Evolutionary conservation across 1,140 invertebrate species (phyloP).

Genomic region (Magallana gigas): DNA sequence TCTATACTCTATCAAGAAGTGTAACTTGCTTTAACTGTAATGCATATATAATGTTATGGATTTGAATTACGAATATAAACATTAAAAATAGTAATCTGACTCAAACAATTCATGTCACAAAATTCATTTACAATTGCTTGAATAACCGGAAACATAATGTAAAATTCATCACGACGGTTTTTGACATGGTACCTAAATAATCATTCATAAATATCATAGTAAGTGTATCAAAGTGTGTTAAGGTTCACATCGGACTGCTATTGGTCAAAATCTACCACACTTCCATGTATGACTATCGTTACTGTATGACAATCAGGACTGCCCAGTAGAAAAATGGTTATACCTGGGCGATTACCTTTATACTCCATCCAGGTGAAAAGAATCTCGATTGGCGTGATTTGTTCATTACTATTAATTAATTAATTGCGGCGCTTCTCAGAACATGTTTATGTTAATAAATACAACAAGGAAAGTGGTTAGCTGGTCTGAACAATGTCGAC

Average conservation of each 20-base stretch:
- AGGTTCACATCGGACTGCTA: not conserved
- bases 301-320: not conserved
- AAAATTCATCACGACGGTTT: too few species aligned
- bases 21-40: too few species aligned
- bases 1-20: too few species aligned
- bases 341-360: not conserved
- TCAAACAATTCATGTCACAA: too few species aligned
- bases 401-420: slow-evolving; percentile 1
- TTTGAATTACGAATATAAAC: too few species aligned
- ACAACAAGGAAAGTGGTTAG: slow-evolving; percentile 19
- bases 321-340: not conserved
- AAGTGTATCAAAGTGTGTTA: too few species aligned
- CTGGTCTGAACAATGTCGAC: not conserved
- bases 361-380: not conserved
- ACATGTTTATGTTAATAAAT: slow-evolving; percentile 21
- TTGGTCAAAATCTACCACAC: not conserved
- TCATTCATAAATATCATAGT: too few species aligned
- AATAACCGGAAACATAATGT: too few species aligned
- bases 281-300: not conserved
- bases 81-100: too few species aligned
- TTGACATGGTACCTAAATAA: too few species aligned
- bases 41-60: too few species aligned
- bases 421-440: not conserved
- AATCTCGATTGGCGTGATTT: not conserved
- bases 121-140: too few species aligned